Conservation (phyloP, 2,113 vertebrate genomes). For the Limanda limanda region DNA sequence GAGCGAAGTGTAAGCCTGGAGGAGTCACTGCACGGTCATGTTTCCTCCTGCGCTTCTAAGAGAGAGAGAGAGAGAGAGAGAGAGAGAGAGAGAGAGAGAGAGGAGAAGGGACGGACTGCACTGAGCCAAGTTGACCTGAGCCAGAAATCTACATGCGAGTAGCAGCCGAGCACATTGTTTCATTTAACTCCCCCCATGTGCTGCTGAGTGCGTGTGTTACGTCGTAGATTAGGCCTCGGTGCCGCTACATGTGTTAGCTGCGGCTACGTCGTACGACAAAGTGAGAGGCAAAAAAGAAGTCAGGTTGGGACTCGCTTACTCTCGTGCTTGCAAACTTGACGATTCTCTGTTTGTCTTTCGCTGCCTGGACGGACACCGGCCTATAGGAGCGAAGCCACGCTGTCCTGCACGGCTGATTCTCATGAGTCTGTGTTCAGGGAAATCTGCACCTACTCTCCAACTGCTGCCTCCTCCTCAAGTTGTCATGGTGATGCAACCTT, state of each 20-base stretch:
- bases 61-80: conserved; percentile 2
- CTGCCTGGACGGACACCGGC: neutral
- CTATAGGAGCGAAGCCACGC: neutral
- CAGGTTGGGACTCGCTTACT: no score
- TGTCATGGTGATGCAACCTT: neutral
- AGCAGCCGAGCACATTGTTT: conserved; percentile 84
- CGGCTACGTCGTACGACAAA: neutral
- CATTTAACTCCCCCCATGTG: conserved; percentile 82
- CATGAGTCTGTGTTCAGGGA: conserved; percentile 1
- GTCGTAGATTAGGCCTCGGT: neutral
- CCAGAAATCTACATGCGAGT: conserved; percentile 73
- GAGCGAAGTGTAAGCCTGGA: conserved; percentile 81
- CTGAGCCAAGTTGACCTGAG: neutral
- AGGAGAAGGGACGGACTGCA: conserved; percentile 9
- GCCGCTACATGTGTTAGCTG: neutral
- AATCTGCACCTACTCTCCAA: neutral
- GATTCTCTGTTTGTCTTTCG: neutral
- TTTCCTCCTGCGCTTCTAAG: conserved; percentile 83
- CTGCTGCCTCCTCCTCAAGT: neutral
- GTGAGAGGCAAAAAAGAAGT: neutral
- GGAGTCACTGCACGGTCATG: conserved; percentile 90
- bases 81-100: conserved; percentile 6
- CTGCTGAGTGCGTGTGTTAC: conserved; percentile 14
- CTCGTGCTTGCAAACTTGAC: no score
- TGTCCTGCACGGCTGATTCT: neutral